Conservation (phyloP, 2,113 vertebrate species). For the Gallinago paraguaiae region DNA sequence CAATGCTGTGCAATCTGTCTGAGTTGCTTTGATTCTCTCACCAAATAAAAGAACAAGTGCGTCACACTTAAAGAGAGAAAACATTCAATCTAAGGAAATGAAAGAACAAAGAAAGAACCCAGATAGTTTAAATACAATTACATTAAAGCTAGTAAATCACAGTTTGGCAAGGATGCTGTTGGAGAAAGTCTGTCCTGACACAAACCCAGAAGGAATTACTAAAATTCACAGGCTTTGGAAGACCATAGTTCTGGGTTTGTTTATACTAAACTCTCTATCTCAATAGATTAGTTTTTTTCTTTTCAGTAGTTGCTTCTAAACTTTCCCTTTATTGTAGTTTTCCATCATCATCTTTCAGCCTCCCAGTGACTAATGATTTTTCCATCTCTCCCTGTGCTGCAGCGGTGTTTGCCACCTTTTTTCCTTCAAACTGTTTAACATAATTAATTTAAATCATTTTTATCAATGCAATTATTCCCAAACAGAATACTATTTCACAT, state of each 20-base stretch:
- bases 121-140: slow-evolving; percentile 47
- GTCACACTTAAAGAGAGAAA: slow-evolving; percentile 42
- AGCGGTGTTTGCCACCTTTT: background rate
- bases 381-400: background rate
- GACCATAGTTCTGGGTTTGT: background rate
- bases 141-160: slow-evolving; percentile 32
- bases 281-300: background rate
- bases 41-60: slow-evolving; percentile 39
- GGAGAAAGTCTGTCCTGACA: slow-evolving; percentile 1
- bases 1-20: slow-evolving; percentile 49
- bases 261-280: background rate
- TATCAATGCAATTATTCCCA: background rate
- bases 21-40: slow-evolving; percentile 45
- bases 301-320: background rate
- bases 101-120: slow-evolving; percentile 45
- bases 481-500: background rate
- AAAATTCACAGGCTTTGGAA: background rate
- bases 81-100: slow-evolving; percentile 35
- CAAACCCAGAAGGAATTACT: background rate
- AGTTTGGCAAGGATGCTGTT: slow-evolving; percentile 4
- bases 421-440: background rate
- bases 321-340: slow-evolving; percentile 23
- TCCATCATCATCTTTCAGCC: background rate
- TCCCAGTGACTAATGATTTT: slow-evolving; percentile 7
- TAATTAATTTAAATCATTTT: background rate